Evolutionary conservation across 2,113 vertebrate genomes (phyloP).

Genomic region (Canis aureus): DNA sequence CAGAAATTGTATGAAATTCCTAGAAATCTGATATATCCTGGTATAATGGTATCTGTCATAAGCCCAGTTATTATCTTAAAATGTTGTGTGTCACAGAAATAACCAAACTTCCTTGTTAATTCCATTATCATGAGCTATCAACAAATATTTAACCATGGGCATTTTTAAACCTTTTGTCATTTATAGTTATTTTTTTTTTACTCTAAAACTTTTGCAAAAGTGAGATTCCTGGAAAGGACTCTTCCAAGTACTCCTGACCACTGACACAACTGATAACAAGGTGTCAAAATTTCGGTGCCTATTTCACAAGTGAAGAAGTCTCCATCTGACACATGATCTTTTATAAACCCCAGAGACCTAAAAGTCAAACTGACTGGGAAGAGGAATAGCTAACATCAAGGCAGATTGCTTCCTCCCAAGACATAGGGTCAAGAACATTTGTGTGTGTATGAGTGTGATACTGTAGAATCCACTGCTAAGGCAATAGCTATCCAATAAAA

Average conservation of each 20-base stretch:
- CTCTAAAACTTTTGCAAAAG: neutral
- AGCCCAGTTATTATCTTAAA: neutral
- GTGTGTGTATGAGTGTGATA: neutral
- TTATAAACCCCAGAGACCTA: neutral
- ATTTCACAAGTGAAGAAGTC: neutral
- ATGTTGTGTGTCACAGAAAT: neutral
- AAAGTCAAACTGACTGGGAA: neutral
- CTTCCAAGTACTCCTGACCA: neutral
- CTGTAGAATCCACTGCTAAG: neutral
- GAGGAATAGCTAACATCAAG: neutral
- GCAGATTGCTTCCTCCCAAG: neutral
- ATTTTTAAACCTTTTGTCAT: neutral
- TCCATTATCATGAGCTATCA: neutral
- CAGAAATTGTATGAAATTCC: neutral
- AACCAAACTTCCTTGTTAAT: neutral
- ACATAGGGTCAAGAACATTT: neutral
- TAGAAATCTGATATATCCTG: neutral
- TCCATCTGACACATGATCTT: neutral
- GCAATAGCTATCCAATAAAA: neutral
- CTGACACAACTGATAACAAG: neutral
- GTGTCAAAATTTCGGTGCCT: neutral
- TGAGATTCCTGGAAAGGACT: neutral
- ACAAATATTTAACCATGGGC: neutral
- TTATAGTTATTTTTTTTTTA: neutral
- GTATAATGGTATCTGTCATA: neutral